Conservation (phyloP, 2,888 invertebrate species). For the Acrobasis consociella region DNA sequence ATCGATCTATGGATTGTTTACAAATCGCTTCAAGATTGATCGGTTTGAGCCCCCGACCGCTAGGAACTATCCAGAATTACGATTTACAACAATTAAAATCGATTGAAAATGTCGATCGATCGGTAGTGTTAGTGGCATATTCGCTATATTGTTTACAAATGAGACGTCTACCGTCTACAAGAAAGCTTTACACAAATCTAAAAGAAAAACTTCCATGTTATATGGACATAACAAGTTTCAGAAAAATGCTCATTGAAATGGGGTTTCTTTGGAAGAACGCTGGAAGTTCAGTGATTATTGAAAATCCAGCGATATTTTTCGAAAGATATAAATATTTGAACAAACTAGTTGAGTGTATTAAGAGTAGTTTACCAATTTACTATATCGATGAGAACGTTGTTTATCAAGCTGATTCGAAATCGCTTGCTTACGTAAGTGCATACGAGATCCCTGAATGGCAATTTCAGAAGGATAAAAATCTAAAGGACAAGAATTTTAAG, state of each 20-base stretch:
- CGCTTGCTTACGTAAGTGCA: not conserved
- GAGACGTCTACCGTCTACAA: conserved; percentile 39
- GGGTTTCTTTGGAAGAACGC: conserved; percentile 48
- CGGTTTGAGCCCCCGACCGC: not conserved
- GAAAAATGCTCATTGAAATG: conserved; percentile 43
- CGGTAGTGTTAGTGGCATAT: conserved; percentile 36
- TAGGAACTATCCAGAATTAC: not conserved
- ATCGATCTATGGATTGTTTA: not conserved
- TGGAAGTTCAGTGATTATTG: conserved; percentile 40
- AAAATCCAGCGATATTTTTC: conserved; percentile 45
- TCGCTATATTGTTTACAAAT: conserved; percentile 34
- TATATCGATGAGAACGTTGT: conserved; percentile 35
- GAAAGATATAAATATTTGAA: conserved; percentile 49
- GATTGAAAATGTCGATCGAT: conserved; percentile 35
- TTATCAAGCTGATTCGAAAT: not conserved
- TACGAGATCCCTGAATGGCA: not conserved
- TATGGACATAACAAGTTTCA: conserved; percentile 44
- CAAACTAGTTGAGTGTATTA: conserved; percentile 33
- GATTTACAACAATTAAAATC: not conserved
- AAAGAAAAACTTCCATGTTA: conserved; percentile 35
- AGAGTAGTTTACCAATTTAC: conserved; percentile 30
- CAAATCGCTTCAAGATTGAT: conserved; percentile 9
- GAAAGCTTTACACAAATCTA: conserved; percentile 37
- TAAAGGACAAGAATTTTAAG: not conserved
- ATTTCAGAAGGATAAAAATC: not conserved